phyloP scores from a whole-genome alignment of 2,797 vertebrate species.

The Naso thynnoides region DNA sequence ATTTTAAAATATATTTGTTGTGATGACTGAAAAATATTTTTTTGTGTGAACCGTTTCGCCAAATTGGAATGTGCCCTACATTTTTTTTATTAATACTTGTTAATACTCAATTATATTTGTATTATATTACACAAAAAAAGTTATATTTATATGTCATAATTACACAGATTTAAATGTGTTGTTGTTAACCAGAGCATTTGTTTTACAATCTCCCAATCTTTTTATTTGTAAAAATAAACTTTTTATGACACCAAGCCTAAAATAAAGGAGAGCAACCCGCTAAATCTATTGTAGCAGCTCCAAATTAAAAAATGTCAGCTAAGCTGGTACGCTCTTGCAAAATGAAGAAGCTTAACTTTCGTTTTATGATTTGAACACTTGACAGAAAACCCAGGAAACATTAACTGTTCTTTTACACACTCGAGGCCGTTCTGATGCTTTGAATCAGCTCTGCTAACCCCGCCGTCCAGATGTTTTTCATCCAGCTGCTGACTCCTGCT shows the following conservation, averaged over 20 bases:
- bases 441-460: background rate
- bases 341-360: no score
- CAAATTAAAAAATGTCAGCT: background rate
- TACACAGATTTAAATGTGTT: no score
- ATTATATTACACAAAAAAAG: no score
- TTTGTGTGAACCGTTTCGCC: background rate
- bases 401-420: background rate
- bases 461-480: constrained; percentile 50
- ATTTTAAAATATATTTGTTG: background rate
- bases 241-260: background rate
- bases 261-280: background rate
- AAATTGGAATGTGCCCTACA: background rate
- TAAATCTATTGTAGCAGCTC: no score
- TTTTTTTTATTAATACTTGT: background rate
- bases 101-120: no score
- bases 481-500: constrained; percentile 53
- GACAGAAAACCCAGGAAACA: background rate
- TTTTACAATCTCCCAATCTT: background rate
- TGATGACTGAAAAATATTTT: background rate
- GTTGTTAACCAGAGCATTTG: no score
- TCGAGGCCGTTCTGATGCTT: no score
- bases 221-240: background rate
- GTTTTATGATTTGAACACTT: background rate
- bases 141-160: no score
- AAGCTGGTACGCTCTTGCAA: background rate